Percentiles rank a stretch among this genome's conserved stretches.
phyloP scores from a whole-genome alignment of 2,113 vertebrate species.

The Clarias gariepinus region DNA sequence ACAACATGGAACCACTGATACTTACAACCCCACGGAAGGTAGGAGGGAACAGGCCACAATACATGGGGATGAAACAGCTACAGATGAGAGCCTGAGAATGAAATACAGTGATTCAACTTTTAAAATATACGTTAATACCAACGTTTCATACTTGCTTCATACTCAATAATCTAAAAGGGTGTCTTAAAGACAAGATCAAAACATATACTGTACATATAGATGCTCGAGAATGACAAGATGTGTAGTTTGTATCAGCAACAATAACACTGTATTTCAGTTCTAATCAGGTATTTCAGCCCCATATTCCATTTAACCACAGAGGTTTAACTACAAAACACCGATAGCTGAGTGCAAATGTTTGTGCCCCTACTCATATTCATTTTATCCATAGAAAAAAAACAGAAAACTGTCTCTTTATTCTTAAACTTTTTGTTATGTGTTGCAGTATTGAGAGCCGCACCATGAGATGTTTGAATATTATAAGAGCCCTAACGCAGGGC shows the following conservation, averaged over 20 bases:
- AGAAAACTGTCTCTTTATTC: too few relatives aligned
- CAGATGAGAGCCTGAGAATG: constrained; percentile 83
- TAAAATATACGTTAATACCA: background rate
- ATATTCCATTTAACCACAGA: background rate
- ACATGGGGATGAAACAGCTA: constrained; percentile 87
- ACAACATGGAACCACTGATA: constrained; percentile 36
- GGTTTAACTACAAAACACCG: background rate
- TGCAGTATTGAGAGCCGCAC: too few relatives aligned
- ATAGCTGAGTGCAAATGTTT: background rate
- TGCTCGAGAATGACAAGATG: background rate
- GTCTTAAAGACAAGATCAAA: background rate
- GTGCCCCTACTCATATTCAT: background rate
- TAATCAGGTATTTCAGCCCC: background rate
- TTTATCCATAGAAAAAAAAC: too few relatives aligned
- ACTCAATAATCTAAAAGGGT: background rate
- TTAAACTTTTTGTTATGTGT: too few relatives aligned
- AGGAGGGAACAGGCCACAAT: constrained; percentile 89
- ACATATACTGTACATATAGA: background rate
- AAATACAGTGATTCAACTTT: constrained; percentile 22
- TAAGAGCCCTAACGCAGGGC: too few relatives aligned
- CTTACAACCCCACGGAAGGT: constrained; percentile 90
- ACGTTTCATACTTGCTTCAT: background rate
- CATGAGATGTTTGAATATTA: too few relatives aligned
- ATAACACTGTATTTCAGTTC: background rate
- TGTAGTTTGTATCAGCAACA: background rate